phyloP scores from a whole-genome alignment of 1,140 invertebrate species.

The Tetranychus urticae region DNA sequence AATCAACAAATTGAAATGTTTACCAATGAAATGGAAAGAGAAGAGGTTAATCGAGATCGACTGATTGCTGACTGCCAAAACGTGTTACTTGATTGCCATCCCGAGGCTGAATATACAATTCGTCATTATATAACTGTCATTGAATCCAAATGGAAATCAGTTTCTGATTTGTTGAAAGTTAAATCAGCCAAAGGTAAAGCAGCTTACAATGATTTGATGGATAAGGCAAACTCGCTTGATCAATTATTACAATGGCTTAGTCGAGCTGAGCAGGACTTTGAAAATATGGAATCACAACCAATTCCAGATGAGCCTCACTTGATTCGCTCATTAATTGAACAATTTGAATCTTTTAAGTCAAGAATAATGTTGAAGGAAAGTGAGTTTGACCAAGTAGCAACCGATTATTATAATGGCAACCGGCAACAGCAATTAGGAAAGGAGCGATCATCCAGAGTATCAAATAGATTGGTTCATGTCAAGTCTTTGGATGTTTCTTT shows the following conservation, averaged over 20 bases:
- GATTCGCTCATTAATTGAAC: slow-evolving; percentile 60
- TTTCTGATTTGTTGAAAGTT: slow-evolving; percentile 27
- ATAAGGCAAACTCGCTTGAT: slow-evolving; percentile 43
- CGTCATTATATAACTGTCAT: slow-evolving; percentile 95
- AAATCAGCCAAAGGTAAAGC: slow-evolving; percentile 58
- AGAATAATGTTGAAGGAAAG: slow-evolving; percentile 57
- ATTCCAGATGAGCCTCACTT: slow-evolving; percentile 68
- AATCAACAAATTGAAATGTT: slow-evolving; percentile 62
- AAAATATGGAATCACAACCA: slow-evolving; percentile 52
- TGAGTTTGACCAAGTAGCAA: slow-evolving; percentile 53
- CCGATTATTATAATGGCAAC: slow-evolving; percentile 8
- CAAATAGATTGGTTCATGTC: not conserved
- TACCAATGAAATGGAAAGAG: slow-evolving; percentile 57
- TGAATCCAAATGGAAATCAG: slow-evolving; percentile 78
- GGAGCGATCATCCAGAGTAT: not conserved
- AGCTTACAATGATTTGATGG: slow-evolving; percentile 27
- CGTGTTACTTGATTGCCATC: slow-evolving; percentile 71
- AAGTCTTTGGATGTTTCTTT: slow-evolving; percentile 23
- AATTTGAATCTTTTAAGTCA: slow-evolving; percentile 76
- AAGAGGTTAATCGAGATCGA: slow-evolving; percentile 60
- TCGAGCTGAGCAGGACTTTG: slow-evolving; percentile 55
- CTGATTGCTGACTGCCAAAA: slow-evolving; percentile 52
- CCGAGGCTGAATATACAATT: slow-evolving; percentile 72
- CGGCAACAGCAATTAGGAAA: not conserved
- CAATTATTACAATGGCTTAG: slow-evolving; percentile 80